These are phyloP conservation scores for Drosophila chauvacae DNA, from an alignment of 1,140 invertebrate species.

Conservation along the genomic window DNA sequence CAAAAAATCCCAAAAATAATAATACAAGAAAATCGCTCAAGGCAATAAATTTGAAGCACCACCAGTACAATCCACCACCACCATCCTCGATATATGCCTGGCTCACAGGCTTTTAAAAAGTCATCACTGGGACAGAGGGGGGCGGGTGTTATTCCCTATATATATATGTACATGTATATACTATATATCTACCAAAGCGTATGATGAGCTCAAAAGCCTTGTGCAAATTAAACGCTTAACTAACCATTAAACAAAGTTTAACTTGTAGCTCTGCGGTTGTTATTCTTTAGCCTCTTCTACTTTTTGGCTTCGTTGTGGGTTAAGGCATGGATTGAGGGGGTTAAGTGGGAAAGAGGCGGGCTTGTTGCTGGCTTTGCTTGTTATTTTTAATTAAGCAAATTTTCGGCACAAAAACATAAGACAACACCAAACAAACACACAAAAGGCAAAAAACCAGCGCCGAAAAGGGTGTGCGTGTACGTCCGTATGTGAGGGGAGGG, in stretches of 20 bases:
- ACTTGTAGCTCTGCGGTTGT: constrained; percentile 76
- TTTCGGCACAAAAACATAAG: constrained; percentile 73
- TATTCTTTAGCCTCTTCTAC: constrained; percentile 32
- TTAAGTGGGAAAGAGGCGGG: constrained; percentile 1
- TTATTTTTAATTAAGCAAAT: constrained; percentile 83
- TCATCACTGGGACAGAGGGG: constrained; percentile 3
- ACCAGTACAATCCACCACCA: background rate
- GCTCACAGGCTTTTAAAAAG: constrained; percentile 33
- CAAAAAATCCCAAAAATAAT: too few relatives aligned
- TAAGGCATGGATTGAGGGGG: background rate
- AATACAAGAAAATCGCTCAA: background rate
- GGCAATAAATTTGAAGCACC: constrained; percentile 5
- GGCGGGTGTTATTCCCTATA: background rate
- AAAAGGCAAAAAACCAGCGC: constrained; percentile 43
- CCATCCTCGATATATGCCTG: constrained; percentile 10
- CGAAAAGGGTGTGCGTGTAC: constrained; percentile 15
- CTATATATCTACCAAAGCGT: constrained; percentile 6
- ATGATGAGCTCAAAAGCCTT: constrained; percentile 48
- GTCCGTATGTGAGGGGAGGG: background rate
- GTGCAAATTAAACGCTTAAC: constrained; percentile 80
- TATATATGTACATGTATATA: background rate
- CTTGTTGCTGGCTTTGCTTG: constrained; percentile 53
- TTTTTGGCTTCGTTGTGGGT: constrained; percentile 11
- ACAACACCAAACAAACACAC: constrained; percentile 52
- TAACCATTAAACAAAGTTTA: constrained; percentile 81